Evolutionary conservation across 2,888 invertebrate genomes (phyloP), one percentile per base, ranked within the genome.

Genomic region (Amorpha juglandis): DNA sequence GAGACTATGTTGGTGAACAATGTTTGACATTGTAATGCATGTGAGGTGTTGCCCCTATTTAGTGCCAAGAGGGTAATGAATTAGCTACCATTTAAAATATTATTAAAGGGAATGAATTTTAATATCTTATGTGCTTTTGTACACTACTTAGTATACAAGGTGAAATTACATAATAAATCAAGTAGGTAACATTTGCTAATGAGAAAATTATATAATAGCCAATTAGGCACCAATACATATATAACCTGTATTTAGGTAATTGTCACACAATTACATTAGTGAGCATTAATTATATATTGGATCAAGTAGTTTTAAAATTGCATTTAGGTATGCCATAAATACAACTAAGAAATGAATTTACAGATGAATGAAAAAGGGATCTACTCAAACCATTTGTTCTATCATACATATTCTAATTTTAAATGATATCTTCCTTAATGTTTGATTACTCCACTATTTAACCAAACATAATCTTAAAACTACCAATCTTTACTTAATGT

Each of bases 1-100:
- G 68, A 69, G 68, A 62, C 67, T 58, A 27, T 63, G 67, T 69
- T 68, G 64, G 68, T 67, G 66, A 72, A 74, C 69, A 74, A 74
- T 74, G 65, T 69, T 53, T 66, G 52, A 58, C 21, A 33, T 65
- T 68, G 65, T 70, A 75, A 72, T 71, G 65, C 69, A 67, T 70
- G 68, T 69, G 63, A 48, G 67, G 67, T 67, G 51, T 58, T 68
- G 66, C 68, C 33, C n/a, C 53, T 45, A 16, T 62, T 63, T 63
- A 53, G 12, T 50, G 51, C 38, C 19, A 45, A 66, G 53, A 63
- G 66, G 62, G 12, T 66, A 66, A 66, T 63, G 66, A 66, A 63
- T 47, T 4, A 27, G 27, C 48, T 67, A 62, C 33, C 45, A 21
- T 64, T 47, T 51, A 63, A 35, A 47, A 66, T 7, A 47, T 42